Evolutionary conservation across 2,113 vertebrate species (phyloP).

Genomic region (Psammodynastes pulverulentus): DNA sequence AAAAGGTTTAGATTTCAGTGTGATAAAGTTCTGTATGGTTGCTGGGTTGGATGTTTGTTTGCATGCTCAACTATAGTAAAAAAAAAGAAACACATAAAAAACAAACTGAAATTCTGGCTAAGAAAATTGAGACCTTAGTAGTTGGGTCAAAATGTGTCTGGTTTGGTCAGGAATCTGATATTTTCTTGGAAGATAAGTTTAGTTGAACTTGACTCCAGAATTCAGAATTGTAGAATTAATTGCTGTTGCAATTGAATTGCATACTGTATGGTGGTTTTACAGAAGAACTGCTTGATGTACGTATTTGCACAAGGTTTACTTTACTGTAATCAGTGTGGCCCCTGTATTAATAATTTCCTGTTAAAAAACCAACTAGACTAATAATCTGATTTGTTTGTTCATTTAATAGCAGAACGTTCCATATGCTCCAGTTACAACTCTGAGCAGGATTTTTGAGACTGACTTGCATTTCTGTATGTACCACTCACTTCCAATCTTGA

Average conservation of each 20-base stretch:
- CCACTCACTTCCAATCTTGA: neutral
- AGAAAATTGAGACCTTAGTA: neutral
- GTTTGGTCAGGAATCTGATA: neutral
- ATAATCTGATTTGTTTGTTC: neutral
- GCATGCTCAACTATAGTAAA: neutral
- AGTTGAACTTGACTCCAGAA: neutral
- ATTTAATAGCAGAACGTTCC: neutral
- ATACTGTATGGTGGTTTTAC: neutral
- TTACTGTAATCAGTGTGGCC: neutral
- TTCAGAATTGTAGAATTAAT: neutral
- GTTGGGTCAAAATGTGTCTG: neutral
- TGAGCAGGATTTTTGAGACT: neutral
- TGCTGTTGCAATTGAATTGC: neutral
- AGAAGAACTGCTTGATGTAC: neutral
- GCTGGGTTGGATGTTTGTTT: neutral
- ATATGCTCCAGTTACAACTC: neutral
- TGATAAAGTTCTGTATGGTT: neutral
- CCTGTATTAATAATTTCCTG: neutral
- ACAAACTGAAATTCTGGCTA: neutral
- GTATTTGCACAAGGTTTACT: neutral
- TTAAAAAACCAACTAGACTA: neutral
- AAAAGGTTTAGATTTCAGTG: neutral
- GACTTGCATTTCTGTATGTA: neutral
- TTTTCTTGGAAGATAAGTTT: neutral
- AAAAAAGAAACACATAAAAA: neutral